Base-by-base conservation (phyloP, 2,797 vertebrate species). In the Semaprochilodus insignis region DNA sequence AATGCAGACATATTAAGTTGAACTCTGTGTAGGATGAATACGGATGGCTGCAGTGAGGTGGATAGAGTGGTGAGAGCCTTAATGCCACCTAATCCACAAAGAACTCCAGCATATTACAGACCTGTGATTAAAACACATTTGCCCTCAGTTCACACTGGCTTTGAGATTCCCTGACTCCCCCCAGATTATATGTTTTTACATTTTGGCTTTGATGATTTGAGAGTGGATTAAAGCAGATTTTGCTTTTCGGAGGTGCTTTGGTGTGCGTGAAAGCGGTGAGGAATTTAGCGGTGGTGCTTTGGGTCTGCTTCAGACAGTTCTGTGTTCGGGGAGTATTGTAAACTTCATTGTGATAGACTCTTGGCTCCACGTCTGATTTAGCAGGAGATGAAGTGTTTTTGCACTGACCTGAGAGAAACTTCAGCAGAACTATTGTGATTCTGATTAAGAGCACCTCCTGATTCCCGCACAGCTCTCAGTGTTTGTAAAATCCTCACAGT, bases 401-500 rank as follows among this genome's bases (percentile, higher is more conserved):
- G 54, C 74, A 25, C 59, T 79, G 52, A 78, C 44, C 59, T 81
- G 23, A 66, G 51, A 52, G 78, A 79, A 40, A 51, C 79, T 83
- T 80, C 57, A 71, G 79, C 25, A 72, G 78, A 89, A 79, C 72
- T 73, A 84, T 81, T 85, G 75, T 81, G 88, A 83, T 86, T 74
- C 54, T 78, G 67, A 82, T 71, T 77, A 71, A 71, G 76, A 16
- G 44, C 63, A 44, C 57, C 81, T 80, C 82, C 77, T 60, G 66
- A 52, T 59, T 79, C 82, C 36, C 60, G 71, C 44, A 44, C 72
- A 63, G 86, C 88, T 83, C 59, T 77, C 78, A 79, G 78, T 63
- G 83, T 67, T 87, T 90, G 90, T 87, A 92, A 91, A 91, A 83
- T 81, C 86, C 57, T 57, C 87, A 88, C 89, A 89, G 87, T 88